Percentiles rank a stretch among this genome's conserved stretches.
Conservation (phyloP, 1,140 invertebrate species). For the Trinorchestia longiramus region DNA sequence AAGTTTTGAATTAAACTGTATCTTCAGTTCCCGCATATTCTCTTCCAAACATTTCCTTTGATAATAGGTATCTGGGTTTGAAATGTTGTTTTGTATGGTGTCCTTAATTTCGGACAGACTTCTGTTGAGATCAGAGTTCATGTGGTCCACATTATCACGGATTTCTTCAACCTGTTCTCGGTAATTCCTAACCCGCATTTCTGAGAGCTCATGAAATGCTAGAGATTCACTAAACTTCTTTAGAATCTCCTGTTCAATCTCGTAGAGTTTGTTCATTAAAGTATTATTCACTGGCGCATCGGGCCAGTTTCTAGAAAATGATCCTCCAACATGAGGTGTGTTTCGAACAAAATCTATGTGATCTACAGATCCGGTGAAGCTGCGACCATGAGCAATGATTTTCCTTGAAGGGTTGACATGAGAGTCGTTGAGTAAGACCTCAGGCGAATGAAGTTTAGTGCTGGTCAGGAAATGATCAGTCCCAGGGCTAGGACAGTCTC, state of each 20-base stretch:
- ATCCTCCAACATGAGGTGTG: not conserved
- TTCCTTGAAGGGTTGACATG: not conserved
- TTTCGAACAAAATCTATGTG: not conserved
- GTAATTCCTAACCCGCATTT: not conserved
- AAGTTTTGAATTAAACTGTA: not conserved
- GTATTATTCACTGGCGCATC: not conserved
- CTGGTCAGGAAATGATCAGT: not conserved
- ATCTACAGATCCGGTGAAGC: not conserved
- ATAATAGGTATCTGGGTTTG: not conserved
- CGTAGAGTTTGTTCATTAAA: not conserved
- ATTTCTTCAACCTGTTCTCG: slow-evolving; percentile 27
- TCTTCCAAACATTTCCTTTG: not conserved
- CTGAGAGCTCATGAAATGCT: not conserved
- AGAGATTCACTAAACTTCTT: not conserved
- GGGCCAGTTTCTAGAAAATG: not conserved
- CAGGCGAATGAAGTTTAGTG: not conserved
- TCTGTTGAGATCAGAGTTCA: not conserved
- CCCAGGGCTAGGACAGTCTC: not conserved
- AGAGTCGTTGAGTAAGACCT: not conserved
- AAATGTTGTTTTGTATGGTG: not conserved
- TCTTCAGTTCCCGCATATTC: not conserved
- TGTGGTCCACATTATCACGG: not conserved
- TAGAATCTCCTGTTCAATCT: slow-evolving; percentile 2
- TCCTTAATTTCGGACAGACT: not conserved
- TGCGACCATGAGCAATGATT: not conserved